Conservation (phyloP, 2,797 vertebrate genomes). For the Muraenolepis orangiensis region DNA sequence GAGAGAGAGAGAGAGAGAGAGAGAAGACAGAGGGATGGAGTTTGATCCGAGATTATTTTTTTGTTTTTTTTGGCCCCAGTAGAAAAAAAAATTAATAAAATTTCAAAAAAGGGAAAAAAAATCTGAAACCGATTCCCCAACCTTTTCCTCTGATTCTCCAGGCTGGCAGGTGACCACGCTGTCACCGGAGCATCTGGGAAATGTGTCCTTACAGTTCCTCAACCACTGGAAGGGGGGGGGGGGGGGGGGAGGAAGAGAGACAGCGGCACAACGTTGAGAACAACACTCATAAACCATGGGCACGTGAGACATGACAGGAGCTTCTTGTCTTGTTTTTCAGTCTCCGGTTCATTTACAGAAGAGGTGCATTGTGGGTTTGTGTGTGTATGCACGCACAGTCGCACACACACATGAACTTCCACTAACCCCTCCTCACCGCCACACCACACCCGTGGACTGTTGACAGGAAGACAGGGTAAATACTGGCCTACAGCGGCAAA, state of each 20-base stretch:
- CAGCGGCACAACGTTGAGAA: background rate
- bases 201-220: conserved; percentile 94
- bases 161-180: conserved; percentile 96
- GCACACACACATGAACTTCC: background rate
- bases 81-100: no score
- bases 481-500: background rate
- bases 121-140: conserved; percentile 54
- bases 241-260: background rate
- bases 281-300: background rate
- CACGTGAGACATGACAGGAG: background rate
- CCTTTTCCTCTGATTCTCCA: conserved; percentile 97
- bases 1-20: background rate
- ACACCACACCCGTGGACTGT: background rate
- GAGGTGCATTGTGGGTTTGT: background rate
- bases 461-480: background rate
- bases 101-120: background rate
- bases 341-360: no score
- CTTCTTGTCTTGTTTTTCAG: background rate
- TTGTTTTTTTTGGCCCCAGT: background rate
- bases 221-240: conserved; percentile 80
- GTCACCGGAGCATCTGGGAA: conserved; percentile 90
- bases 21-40: background rate
- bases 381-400: no score
- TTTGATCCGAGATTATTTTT: background rate
- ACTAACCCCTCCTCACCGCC: background rate